Conservation (phyloP, 1,140 invertebrate genomes). For the Tetramorium alpestre region DNA sequence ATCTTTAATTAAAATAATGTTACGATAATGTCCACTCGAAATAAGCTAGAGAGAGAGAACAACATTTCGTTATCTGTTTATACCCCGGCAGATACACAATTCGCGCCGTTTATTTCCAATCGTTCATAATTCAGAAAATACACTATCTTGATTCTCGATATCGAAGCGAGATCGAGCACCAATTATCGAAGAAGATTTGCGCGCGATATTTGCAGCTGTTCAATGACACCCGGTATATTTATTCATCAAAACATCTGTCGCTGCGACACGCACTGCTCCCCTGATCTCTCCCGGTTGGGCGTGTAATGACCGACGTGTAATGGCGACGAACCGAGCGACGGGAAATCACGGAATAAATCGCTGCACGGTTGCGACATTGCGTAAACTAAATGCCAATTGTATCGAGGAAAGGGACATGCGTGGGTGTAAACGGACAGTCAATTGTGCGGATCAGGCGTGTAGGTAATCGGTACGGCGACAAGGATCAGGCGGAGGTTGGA, state of each 20-base stretch:
- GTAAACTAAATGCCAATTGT: slow-evolving; percentile 60
- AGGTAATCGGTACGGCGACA: not conserved
- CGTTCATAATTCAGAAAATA: not conserved
- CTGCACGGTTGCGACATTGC: slow-evolving; percentile 41
- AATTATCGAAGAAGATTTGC: not conserved
- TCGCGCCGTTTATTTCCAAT: not conserved
- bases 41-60: not conserved
- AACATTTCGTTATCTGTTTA: slow-evolving; percentile 22
- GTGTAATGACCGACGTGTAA: slow-evolving; percentile 35
- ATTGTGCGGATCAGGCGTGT: slow-evolving; percentile 47
- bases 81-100: not conserved
- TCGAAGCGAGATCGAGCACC: not conserved
- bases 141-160: not conserved
- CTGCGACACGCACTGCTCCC: not conserved
- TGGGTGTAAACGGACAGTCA: slow-evolving; percentile 45
- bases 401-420: slow-evolving; percentile 39
- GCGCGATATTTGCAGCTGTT: not conserved
- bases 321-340: slow-evolving; percentile 26
- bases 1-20: slow-evolving; percentile 26
- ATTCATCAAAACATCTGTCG: slow-evolving; percentile 10
- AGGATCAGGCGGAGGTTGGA: slow-evolving; percentile 45
- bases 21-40: slow-evolving; percentile 1
- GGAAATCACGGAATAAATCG: slow-evolving; percentile 49
- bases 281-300: slow-evolving; percentile 19
- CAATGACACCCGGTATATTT: not conserved